Percentiles rank a stretch among this genome's conserved stretches.
phyloP scores from a whole-genome alignment of 2,797 vertebrate genomes.

The Siniperca scherzeri region DNA sequence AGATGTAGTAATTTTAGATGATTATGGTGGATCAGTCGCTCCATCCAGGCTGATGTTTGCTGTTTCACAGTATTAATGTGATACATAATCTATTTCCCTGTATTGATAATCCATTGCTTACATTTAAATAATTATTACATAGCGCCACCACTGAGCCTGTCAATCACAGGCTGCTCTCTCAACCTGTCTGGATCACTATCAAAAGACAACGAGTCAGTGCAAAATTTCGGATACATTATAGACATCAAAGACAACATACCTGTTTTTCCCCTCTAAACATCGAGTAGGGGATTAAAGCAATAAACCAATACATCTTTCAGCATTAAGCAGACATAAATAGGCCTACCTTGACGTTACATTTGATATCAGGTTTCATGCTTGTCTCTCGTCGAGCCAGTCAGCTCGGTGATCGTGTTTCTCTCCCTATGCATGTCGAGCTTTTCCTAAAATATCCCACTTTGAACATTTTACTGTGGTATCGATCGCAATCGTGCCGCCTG shows the following conservation, averaged over 20 bases:
- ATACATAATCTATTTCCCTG: background rate
- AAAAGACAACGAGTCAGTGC: background rate
- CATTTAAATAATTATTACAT: background rate
- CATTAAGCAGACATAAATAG: background rate
- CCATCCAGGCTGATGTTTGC: background rate
- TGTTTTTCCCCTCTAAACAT: background rate
- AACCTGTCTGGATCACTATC: background rate
- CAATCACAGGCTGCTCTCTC: background rate
- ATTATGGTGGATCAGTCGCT: background rate
- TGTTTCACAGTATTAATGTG: background rate
- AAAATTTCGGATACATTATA: no score
- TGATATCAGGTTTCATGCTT: background rate
- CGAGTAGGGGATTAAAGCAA: background rate
- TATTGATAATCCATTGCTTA: background rate
- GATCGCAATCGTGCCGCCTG: slow-evolving; percentile 70
- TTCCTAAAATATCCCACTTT: slow-evolving; percentile 51
- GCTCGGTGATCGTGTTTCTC: background rate
- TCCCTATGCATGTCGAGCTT: slow-evolving; percentile 26
- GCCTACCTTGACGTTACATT: slow-evolving; percentile 49
- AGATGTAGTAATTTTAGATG: background rate
- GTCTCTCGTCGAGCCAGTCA: background rate
- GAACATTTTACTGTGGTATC: slow-evolving; percentile 57
- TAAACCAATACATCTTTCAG: background rate
- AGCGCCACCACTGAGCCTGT: background rate
- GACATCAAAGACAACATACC: background rate